A percentile compares a stretch with the other conserved stretches of the same genome.
Conservation (phyloP, 1,140 invertebrate species). For the Zaprionus vittiger region DNA sequence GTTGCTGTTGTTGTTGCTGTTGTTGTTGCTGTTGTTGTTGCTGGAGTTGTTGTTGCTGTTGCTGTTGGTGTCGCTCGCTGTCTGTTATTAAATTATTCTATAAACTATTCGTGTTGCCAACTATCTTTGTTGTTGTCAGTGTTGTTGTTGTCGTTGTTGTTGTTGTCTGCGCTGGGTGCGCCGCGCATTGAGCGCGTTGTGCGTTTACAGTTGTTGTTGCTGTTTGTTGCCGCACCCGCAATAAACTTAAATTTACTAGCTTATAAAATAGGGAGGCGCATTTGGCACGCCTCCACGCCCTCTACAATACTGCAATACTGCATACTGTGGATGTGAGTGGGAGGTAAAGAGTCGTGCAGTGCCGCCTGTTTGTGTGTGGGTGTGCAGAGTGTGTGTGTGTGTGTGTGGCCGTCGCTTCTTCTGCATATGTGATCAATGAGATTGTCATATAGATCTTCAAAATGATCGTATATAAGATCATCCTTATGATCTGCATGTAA, state of each 20-base stretch:
- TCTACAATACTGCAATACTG: not conserved
- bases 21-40: conserved; percentile 33
- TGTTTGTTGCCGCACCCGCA: conserved; percentile 56
- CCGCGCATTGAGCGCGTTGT: conserved; percentile 37
- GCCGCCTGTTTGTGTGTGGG: not conserved
- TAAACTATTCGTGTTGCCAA: conserved; percentile 44
- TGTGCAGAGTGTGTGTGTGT: not conserved
- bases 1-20: conserved; percentile 23
- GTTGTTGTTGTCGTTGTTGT: conserved; percentile 12
- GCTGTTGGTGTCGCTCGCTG: conserved; percentile 24
- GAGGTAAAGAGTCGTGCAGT: conserved; percentile 2
- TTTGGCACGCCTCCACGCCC: conserved; percentile 7
- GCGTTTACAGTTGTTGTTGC: conserved; percentile 32
- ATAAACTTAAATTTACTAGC: conserved; percentile 16
- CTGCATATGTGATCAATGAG: too few species aligned
- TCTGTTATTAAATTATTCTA: conserved; percentile 61
- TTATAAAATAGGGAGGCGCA: conserved; percentile 30
- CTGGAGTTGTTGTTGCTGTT: conserved; percentile 21
- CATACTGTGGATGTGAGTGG: conserved; percentile 17
- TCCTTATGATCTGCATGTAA: too few species aligned
- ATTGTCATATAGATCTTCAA: too few species aligned
- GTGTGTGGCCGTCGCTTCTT: not conserved
- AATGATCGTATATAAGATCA: too few species aligned
- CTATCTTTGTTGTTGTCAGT: conserved; percentile 20
- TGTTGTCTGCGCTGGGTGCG: conserved; percentile 44